phyloP scores from a whole-genome alignment of 2,797 vertebrate genomes.

The Prionace glauca region DNA sequence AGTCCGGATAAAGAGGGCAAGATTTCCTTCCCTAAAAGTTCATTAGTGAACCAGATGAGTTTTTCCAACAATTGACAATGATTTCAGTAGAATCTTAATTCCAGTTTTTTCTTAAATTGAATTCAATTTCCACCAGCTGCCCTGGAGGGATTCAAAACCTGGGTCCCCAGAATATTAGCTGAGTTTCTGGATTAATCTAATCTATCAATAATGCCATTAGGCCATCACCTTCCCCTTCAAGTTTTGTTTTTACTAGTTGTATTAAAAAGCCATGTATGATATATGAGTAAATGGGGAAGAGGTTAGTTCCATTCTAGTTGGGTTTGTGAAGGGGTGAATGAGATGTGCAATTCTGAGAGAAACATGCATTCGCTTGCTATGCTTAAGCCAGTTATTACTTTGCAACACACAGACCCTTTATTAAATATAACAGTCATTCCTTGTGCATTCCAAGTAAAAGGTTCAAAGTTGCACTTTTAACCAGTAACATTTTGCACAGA shows the following conservation, averaged over 20 bases:
- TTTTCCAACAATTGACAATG: no score
- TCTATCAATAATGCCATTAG: no score
- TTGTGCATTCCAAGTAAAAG: neutral
- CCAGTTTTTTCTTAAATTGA: no score
- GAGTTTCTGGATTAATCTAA: no score
- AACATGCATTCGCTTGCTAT: neutral
- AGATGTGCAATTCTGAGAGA: neutral
- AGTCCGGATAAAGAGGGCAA: no score
- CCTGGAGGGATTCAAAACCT: no score
- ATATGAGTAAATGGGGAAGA: neutral
- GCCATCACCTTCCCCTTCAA: neutral
- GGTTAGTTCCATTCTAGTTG: neutral
- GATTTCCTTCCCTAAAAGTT: no score
- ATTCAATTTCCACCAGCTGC: no score
- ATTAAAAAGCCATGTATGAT: neutral
- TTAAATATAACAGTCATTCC: neutral
- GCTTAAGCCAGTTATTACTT: neutral
- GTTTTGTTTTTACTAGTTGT: neutral
- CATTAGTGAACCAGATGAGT: no score
- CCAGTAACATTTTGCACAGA: neutral
- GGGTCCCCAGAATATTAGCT: no score
- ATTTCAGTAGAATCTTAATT: no score
- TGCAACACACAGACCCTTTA: neutral
- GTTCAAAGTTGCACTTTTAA: neutral
- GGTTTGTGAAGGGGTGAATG: neutral